Evolutionary conservation across 2,797 vertebrate genomes (phyloP).

Genomic region (Hafferia zeledoni): DNA sequence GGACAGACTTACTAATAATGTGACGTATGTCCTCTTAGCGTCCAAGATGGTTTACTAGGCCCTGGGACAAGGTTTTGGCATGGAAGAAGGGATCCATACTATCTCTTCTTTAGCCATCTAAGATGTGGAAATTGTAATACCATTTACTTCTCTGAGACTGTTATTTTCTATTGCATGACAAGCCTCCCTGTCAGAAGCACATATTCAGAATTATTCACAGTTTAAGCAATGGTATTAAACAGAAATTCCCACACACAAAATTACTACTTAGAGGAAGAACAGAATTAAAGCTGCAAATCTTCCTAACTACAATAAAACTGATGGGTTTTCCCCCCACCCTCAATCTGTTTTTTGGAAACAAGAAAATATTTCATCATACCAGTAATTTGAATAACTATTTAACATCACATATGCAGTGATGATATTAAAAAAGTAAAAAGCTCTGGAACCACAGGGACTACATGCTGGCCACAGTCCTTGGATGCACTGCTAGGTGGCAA

Average conservation of each 20-base stretch:
- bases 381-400: neutral
- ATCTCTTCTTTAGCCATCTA: neutral
- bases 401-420: neutral
- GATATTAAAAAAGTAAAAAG: neutral
- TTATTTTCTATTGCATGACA: neutral
- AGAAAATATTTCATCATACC: neutral
- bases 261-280: neutral
- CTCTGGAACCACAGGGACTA: neutral
- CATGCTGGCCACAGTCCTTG: neutral
- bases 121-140: neutral
- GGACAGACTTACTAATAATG: neutral
- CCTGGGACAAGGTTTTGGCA: neutral
- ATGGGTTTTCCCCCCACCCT: fast-evolving
- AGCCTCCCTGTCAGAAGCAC: neutral
- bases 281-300: neutral
- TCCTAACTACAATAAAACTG: neutral
- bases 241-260: neutral
- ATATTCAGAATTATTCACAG: neutral
- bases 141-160: neutral
- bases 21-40: fast-evolving
- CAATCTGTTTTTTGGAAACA: neutral
- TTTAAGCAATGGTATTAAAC: neutral
- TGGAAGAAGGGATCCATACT: neutral
- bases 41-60: neutral
- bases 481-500: neutral